These are phyloP conservation scores for Cordilura impudica DNA, from an alignment of 2,888 invertebrate species.

Conservation along the genomic window DNA sequence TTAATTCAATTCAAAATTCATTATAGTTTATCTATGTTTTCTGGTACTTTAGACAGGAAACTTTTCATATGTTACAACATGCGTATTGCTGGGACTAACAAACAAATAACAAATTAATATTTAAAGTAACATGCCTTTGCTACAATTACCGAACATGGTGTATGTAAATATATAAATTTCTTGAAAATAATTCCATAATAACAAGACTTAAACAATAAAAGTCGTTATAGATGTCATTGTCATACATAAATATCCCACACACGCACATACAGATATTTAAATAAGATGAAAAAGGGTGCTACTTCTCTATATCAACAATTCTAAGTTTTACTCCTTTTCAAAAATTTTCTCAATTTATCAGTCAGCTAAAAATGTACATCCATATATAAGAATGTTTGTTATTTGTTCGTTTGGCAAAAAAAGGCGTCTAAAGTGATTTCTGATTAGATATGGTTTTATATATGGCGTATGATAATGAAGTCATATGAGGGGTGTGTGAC, in stretches of 20 bases:
- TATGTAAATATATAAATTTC: slow-evolving; percentile 20
- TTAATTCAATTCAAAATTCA: too few species aligned
- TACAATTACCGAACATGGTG: too few species aligned
- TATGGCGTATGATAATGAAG: slow-evolving; percentile 35
- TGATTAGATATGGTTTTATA: slow-evolving; percentile 48
- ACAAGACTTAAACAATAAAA: slow-evolving; percentile 40
- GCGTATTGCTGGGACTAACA: too few species aligned
- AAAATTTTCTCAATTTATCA: slow-evolving; percentile 8
- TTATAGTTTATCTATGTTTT: too few species aligned
- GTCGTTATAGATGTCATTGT: slow-evolving; percentile 53
- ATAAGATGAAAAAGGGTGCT: slow-evolving; percentile 20
- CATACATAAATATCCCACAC: slow-evolving; percentile 19
- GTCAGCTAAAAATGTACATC: background rate
- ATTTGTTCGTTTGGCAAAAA: slow-evolving; percentile 12
- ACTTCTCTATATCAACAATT: slow-evolving; percentile 13
- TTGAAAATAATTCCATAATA: slow-evolving; percentile 45
- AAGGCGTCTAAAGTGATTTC: slow-evolving; percentile 53
- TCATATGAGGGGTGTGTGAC: slow-evolving; percentile 39
- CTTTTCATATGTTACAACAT: too few species aligned
- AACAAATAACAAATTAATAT: too few species aligned
- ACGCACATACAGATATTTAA: background rate
- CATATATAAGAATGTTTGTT: background rate
- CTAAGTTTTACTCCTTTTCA: background rate
- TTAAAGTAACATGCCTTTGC: too few species aligned
- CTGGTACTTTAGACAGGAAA: too few species aligned